Evolutionary conservation across 2,797 vertebrate species (phyloP), one percentile per base, ranked within the genome.

Genomic region (Bradypodion pumilum): DNA sequence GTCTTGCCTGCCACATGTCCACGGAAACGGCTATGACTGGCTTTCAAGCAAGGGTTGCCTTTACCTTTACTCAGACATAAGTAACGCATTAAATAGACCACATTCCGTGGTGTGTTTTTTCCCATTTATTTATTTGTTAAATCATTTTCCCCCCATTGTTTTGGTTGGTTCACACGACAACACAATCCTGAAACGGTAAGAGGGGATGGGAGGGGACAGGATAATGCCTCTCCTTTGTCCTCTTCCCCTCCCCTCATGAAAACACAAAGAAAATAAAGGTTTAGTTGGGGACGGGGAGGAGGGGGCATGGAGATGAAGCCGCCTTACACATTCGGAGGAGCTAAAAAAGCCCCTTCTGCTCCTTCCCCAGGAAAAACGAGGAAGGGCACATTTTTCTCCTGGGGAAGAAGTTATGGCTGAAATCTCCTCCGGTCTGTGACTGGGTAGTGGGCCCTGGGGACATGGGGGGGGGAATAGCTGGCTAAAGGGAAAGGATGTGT

Each of bases 161-260:
- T 74, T 82, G 49, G 80, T 69, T 82, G 76, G 52, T 68, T 81
- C 74, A 87, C 86, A 87, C 42, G 74, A 87, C 86, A 29, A 87
- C 86, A 84, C 82, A 5, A 78, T 74, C 82, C 82, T 40, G n/a
- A 81, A 80, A 65, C 0, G 35, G 70, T 72, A 63, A 77, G 32
- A 69, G 68, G 69, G 63, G 78, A 74, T 70, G 81, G 59, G 78
- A 72, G 40, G 40, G 69, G 80, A 65, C 52, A 70, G 65, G 42
- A 40, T 35, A 65, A 60, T 68, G 29, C 46, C 62, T 16, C 8
- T 4, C 52, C 37, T 8, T 29, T 35, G 49, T 74, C 76, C 62
- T 81, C n/a, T 5, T 3, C 60, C 32, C 52, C 49, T 78, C 75
- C 49, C 49, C 65, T 35, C 7, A 52, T 52, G 37, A 13, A 37